These are phyloP conservation scores for Diuraphis noxia DNA, from an alignment of 1,140 invertebrate species.

Conservation along the genomic window DNA sequence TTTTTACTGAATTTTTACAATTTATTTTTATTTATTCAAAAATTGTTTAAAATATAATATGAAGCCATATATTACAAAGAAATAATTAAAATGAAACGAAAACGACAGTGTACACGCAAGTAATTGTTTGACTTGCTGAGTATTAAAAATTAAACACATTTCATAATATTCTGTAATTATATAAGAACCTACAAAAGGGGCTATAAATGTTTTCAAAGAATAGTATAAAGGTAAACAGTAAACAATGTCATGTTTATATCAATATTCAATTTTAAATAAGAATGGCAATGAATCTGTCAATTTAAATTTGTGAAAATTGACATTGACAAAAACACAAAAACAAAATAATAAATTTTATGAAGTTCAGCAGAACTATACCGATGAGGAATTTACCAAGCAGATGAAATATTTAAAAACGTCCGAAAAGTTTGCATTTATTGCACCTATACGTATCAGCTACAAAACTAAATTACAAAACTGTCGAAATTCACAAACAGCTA, in stretches of 20 bases:
- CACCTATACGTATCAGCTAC: neutral
- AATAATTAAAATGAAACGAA: neutral
- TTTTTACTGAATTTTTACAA: neutral
- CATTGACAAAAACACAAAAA: neutral
- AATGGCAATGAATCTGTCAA: neutral
- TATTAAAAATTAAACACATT: neutral
- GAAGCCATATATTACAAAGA: too few relatives aligned
- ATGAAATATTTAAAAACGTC: conserved; percentile 9
- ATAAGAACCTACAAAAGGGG: neutral
- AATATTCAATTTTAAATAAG: neutral
- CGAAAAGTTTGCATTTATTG: neutral
- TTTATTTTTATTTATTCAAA: neutral
- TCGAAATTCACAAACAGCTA: neutral
- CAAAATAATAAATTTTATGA: neutral
- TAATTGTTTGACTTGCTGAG: neutral
- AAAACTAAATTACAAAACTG: neutral
- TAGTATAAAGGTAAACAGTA: neutral
- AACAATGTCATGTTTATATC: neutral
- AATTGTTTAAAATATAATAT: too few relatives aligned
- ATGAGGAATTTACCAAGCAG: neutral
- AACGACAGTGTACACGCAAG: neutral
- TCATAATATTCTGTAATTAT: neutral
- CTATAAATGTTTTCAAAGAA: neutral
- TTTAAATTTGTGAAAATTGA: neutral
- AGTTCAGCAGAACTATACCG: neutral